Base-by-base conservation (phyloP, 2,888 invertebrate genomes). In the Conomelus anceps region DNA sequence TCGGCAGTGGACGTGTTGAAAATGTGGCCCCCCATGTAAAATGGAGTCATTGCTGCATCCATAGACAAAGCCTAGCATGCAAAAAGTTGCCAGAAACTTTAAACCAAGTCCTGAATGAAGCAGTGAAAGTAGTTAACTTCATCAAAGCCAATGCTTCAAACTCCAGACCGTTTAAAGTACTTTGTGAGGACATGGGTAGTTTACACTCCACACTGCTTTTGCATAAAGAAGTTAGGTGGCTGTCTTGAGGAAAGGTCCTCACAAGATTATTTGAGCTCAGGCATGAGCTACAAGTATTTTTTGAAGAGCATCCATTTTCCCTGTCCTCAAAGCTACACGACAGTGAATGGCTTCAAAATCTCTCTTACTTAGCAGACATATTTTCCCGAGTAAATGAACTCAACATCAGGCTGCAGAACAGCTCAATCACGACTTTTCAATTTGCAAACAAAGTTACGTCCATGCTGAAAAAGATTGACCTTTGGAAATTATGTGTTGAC, bases 121-220 rank as follows among this genome's bases (percentile, higher is more conserved):
- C 89, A 13, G 89, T 90, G 22, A 88, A 88, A 89, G 88, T 91
- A 84, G 89, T 91, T 23, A 91, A 91, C 89, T 91, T 90, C 90
- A 90, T 91, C 34, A 91, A 91, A 87, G 87, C 89, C 63, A 91
- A 88, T 86, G 89, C 91, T 23, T 63, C 89, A 86, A 89, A 91
- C 84, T 87, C 90, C 22, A 89, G 90, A 89, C 87, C 91, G 23
- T 91, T 91, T 88, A 90, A 89, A 90, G 29, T 26, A n/a, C 23
- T 91, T 22, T 91, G 91, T 88, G 90, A 91, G 34, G 90, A 91
- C 29, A 89, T 91, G 89, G 89, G 89, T 84, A 88, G 89, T 89
- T 20, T 63, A 34, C 88, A 89, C 87, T 26, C 89, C 34, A 85
- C 90, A 87, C 87, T 91, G 23, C 89, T 90, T 85, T 89, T 90